Evolutionary conservation across 92 coral and sea anemone genomes (phyloP), one percentile per base, ranked within the genome.

Genomic region (Phymanthus crucifer): DNA sequence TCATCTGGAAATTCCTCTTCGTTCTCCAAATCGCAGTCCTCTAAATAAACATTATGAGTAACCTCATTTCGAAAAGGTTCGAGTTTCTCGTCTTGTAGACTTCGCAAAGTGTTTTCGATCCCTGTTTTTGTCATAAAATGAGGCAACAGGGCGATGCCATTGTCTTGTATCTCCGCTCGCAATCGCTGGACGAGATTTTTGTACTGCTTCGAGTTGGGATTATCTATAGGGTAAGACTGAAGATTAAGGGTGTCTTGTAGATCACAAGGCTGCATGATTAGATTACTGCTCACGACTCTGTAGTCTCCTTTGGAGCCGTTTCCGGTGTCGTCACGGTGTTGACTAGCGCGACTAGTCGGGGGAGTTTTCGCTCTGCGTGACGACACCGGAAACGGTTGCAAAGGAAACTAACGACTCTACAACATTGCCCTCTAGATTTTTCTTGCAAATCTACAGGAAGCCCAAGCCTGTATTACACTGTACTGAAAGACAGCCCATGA

Each of bases 91-190:
- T 82, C 40, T 65, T 81, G 69, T 0, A 80, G 65, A 45, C 56
- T 72, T 34, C 61, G 23, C 19, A 87, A 68, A 11, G 87, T 77
- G 46, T 75, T 18, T 7, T 48, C n/a, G 33, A 86, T 76, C n/a
- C 86, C 86, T 2, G 43, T 21, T 23, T 78, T 37, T 4, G 65
- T 76, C 86, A 86, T 82, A 36, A 86, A 86, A 32, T 77, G 57
- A 26, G 80, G 86, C 48, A 86, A 71, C 69, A 86, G n/a, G 21
- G 76, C 86, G 35, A 86, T 70, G 46, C 90, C 90, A 43, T 81
- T 56, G 7, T 31, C 36, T 21, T 71, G 36, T 27, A 86, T 57
- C 56, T 86, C 83, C 9, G 31, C 34, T 16, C 68, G 84, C 40
- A 80, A 70, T 40, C 74, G 29, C 24, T 80, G 40, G 10, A 69